Evolutionary conservation across 2,113 vertebrate species (phyloP), one percentile per base, ranked within the genome.

Genomic region (Gallinago paraguaiae): DNA sequence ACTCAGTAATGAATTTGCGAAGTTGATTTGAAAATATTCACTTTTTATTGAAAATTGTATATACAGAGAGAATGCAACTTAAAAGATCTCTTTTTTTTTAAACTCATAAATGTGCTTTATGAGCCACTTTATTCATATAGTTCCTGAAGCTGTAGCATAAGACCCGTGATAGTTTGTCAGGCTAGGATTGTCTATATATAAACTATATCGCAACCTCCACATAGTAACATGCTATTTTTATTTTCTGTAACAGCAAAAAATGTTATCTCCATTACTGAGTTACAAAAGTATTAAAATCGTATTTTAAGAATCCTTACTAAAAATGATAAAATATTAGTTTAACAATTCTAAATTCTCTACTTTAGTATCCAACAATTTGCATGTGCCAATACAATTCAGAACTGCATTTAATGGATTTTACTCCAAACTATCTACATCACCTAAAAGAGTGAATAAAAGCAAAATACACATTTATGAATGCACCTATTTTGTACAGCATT

Each of bases 141-240:
- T n/a, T 91, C 61, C 80, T 77, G 50, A 94, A 86, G 89, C 82
- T 95, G 87, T 92, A 92, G 81, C 45, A 57, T 85, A 93, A 82
- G 84, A 95, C 88, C 86, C 46, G 6, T 91, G 92, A 87, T 93
- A 96, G 72, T 78, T 69, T 88, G 88, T 95, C 91, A 89, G 92
- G 64, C 93, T 92, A 57, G 88, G 88, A 87, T 53, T 95, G 89
- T 97, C 97, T 98, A 97, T 95, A 97, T 96, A 96, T 97, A 98
- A 97, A 98, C 95, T 95, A 61, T 91, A 97, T 95, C 51, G 12
- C 94, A 97, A 94, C 88, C 86, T 91, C 81, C 92, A 97, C 96
- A 97, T 95, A 96, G 95, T 86, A 95, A 95, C 90, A 88, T 48
- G 82, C 95, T 97, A 96, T 96, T 98, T 97, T 97, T 98, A 93